Percentiles rank a stretch among this genome's conserved stretches.
Conservation (phyloP, 2,888 invertebrate genomes). For the Phalera bucephala region DNA sequence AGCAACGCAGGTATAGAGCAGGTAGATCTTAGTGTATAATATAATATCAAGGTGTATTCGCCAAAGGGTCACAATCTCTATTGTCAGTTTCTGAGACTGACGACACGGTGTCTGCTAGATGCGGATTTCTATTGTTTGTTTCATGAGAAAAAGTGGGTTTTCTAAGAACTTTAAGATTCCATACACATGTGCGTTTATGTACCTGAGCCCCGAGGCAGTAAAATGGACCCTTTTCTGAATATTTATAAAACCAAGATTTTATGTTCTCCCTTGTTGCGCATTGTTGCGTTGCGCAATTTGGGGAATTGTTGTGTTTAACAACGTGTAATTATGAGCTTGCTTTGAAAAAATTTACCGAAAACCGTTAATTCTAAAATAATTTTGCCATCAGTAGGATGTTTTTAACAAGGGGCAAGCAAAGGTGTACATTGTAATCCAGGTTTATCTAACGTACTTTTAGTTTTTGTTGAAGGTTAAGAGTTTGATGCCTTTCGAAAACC, state of each 20-base stretch:
- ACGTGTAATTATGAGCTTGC: slow-evolving; percentile 25
- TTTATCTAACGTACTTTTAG: too few species aligned
- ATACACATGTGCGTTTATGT: slow-evolving; percentile 54
- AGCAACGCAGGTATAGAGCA: slow-evolving; percentile 46
- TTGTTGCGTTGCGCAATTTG: slow-evolving; percentile 13
- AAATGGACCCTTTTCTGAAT: slow-evolving; percentile 40
- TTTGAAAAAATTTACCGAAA: too few species aligned
- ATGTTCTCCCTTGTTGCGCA: slow-evolving; percentile 20
- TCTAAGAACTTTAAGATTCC: slow-evolving; percentile 56
- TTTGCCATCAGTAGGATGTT: too few species aligned
- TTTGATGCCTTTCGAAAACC: too few species aligned
- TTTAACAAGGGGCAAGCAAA: too few species aligned
- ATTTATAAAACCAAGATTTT: slow-evolving; percentile 16
- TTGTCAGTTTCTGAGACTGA: slow-evolving; percentile 48
- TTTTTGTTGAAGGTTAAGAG: too few species aligned
- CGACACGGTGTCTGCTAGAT: slow-evolving; percentile 76
- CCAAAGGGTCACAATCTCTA: slow-evolving; percentile 29
- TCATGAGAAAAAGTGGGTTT: slow-evolving; percentile 42
- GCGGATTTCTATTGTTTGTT: slow-evolving; percentile 51
- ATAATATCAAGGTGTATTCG: slow-evolving; percentile 25
- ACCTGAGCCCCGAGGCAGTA: slow-evolving; percentile 47
- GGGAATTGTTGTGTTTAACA: slow-evolving; percentile 26
- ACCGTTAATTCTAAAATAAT: too few species aligned
- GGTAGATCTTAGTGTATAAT: slow-evolving; percentile 45
- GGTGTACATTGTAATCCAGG: too few species aligned